Conservation (phyloP, 2,113 vertebrate species). For the Nycticebus coucang region DNA sequence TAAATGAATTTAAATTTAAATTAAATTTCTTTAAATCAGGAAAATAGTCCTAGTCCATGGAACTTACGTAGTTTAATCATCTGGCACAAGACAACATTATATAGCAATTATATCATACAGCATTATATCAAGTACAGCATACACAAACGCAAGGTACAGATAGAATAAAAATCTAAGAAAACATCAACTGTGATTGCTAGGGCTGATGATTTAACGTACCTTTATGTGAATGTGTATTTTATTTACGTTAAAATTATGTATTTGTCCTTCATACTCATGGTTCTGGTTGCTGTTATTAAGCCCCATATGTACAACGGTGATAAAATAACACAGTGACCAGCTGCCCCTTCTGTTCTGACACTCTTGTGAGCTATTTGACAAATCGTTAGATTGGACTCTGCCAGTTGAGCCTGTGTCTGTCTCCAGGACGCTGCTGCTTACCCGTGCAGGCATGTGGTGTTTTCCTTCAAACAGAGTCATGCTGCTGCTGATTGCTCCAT, state of each 20-base stretch:
- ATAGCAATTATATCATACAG: not conserved
- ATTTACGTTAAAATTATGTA: not conserved
- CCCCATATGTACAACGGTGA: not conserved
- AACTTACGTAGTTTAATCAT: not conserved
- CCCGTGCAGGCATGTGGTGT: not conserved
- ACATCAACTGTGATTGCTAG: not conserved
- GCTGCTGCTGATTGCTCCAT: not conserved
- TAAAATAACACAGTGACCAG: conserved; percentile 58
- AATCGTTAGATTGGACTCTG: conserved; percentile 37
- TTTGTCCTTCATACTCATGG: conserved; percentile 21
- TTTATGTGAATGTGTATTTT: not conserved
- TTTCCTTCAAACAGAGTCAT: not conserved
- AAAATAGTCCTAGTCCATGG: not conserved
- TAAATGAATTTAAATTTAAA: not conserved
- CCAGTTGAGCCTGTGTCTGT: conserved; percentile 1
- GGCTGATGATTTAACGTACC: conserved; percentile 2
- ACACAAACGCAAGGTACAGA: not conserved
- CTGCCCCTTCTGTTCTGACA: conserved; percentile 43
- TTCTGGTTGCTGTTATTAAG: conserved; percentile 27
- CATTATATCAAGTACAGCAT: not conserved
- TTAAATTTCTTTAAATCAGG: not conserved
- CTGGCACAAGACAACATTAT: not conserved
- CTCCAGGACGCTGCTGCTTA: not conserved
- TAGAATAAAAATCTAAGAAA: not conserved
- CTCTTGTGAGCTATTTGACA: conserved; percentile 27